Evolutionary conservation across 2,113 vertebrate species (phyloP), one percentile per base, ranked within the genome.

Genomic region (Caracal caracal): DNA sequence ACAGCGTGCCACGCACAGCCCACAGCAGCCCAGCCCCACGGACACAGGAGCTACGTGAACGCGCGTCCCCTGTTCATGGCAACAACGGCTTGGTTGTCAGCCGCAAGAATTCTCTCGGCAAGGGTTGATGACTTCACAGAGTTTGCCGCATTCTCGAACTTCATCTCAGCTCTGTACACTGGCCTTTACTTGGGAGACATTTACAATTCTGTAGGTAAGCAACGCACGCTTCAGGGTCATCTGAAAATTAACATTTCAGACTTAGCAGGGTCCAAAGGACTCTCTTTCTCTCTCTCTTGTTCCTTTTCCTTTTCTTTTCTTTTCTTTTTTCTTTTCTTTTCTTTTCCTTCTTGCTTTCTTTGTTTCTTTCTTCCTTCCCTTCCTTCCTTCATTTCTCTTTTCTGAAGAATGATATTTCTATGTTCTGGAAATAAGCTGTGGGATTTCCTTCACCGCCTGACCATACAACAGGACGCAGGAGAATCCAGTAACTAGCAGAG

Each of bases 21-120:
- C 65, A 9, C 12, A 0, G 10, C 6, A 37, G 7, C 63, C 5
- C 19, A 8, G 4, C 17, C 19, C 11, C 7, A 13, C 4, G 1
- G 24, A 51, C 20, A 6, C 10, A 17, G 0, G 40, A 6, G 47
- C 33, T 28, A 53, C 10, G 15, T 0, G 1, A 40, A 4, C 0
- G 0, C 19, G 2, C 20, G 22, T 8, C 26, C 6, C 37, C 40
- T 15, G 19, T 24, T 7, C 4, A 40, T 8, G 22, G 7, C 22
- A 6, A 7, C 20, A 24, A 20, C 0, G 2, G 24, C 11, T 56
- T 80, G 20, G 24, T 4, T 13, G 9, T 37, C 24, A 6, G 9
- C 6, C 2, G 0, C 15, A 17, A 1, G 28, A 0, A 53, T 71
- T 5, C 4, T 10, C 26, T 40, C 40, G 4, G 4, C 13, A 49